Conservation (phyloP, 1,140 invertebrate genomes). For the Cyphomyrmex costatus region DNA sequence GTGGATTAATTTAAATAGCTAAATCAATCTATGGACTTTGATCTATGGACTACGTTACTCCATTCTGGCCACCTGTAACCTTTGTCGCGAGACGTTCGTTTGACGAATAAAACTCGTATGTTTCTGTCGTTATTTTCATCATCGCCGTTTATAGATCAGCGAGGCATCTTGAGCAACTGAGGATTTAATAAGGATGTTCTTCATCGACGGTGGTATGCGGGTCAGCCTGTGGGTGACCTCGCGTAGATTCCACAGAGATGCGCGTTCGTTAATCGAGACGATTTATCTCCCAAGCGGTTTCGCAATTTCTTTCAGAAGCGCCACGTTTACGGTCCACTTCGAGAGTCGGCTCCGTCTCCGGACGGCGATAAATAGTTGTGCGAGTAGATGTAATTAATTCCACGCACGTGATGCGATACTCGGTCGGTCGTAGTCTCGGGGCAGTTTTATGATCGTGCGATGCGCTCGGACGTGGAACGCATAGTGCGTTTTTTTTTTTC, state of each 20-base stretch:
- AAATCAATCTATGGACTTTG: neutral
- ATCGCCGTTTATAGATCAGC: neutral
- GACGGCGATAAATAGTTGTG: slow-evolving; percentile 12
- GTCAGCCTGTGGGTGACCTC: neutral
- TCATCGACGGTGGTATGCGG: slow-evolving; percentile 3
- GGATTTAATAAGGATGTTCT: slow-evolving; percentile 31
- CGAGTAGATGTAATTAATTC: slow-evolving; percentile 35
- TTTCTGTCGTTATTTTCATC: neutral
- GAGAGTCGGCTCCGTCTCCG: neutral
- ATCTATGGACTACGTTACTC: neutral
- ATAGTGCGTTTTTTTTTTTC: slow-evolving; percentile 22
- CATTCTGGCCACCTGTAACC: neutral
- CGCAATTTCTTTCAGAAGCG: slow-evolving; percentile 25
- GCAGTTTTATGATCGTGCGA: slow-evolving; percentile 9
- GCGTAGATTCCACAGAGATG: slow-evolving; percentile 28
- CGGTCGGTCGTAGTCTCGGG: neutral
- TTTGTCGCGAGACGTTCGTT: neutral
- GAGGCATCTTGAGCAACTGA: neutral
- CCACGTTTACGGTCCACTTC: neutral
- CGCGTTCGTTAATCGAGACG: slow-evolving; percentile 20
- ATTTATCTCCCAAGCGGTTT: slow-evolving; percentile 44
- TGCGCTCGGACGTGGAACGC: slow-evolving; percentile 19
- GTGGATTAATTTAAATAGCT: neutral
- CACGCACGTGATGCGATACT: slow-evolving; percentile 37
- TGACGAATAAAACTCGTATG: neutral